Evolutionary conservation across 2,888 invertebrate species (phyloP).

Genomic region (Leptarthrus brevirostris): DNA sequence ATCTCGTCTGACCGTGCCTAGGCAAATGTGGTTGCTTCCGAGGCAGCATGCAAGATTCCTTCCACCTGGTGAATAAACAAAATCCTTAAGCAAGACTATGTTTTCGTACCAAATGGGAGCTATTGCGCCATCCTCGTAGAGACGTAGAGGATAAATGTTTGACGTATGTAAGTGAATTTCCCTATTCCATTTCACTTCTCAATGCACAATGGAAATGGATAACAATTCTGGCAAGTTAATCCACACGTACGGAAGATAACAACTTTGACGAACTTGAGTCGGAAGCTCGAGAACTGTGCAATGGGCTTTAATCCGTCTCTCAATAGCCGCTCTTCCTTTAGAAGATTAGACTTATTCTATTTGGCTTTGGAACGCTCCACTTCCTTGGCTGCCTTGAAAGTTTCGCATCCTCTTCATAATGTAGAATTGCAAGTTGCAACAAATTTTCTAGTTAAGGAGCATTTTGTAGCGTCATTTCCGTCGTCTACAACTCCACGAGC

Average conservation of each 20-base stretch:
- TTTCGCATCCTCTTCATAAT: constrained; percentile 1
- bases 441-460: neutral
- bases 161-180: constrained; percentile 4
- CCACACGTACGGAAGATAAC: constrained; percentile 31
- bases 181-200: neutral
- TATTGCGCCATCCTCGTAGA: neutral
- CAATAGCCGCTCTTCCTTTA: neutral
- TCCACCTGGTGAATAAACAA: neutral
- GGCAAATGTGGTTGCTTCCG: no score
- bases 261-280: constrained; percentile 31
- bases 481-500: constrained; percentile 7
- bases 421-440: constrained; percentile 7
- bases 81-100: neutral
- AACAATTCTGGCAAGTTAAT: constrained; percentile 28
- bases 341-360: constrained; percentile 31
- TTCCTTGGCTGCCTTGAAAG: neutral
- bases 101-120: constrained; percentile 11
- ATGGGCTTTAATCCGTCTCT: constrained; percentile 5
- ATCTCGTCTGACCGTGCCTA: neutral
- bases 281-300: constrained; percentile 22
- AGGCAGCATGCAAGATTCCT: neutral
- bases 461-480: constrained; percentile 6
- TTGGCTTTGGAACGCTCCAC: constrained; percentile 1
- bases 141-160: neutral
- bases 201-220: neutral